phyloP scores from a whole-genome alignment of 2,888 invertebrate genomes.

The Cryptus armator region DNA sequence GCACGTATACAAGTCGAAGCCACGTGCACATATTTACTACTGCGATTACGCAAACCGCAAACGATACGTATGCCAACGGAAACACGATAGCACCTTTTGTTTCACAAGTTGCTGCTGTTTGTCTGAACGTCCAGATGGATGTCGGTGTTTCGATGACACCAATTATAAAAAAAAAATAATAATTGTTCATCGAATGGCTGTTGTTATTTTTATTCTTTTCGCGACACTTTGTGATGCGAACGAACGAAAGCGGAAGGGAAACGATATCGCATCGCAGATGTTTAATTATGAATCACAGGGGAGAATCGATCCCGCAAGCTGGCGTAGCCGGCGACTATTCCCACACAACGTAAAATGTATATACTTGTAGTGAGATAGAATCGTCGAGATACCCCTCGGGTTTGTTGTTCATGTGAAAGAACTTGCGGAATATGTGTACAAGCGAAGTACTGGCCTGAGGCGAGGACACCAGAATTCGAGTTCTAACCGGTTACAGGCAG shows the following conservation, averaged over 20 bases:
- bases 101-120: constrained; percentile 17
- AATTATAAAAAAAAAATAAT: neutral
- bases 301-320: constrained; percentile 16
- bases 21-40: constrained; percentile 35
- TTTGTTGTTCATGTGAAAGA: constrained; percentile 44
- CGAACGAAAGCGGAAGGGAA: constrained; percentile 15
- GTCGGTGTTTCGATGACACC: neutral
- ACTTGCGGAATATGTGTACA: constrained; percentile 38
- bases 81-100: constrained; percentile 46
- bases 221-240: neutral
- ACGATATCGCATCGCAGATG: constrained; percentile 8
- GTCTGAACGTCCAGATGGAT: neutral
- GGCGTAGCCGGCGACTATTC: constrained; percentile 3
- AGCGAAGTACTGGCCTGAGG: constrained; percentile 3
- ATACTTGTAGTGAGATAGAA: neutral
- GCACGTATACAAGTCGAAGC: constrained; percentile 16
- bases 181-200: neutral
- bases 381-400: neutral
- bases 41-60: constrained; percentile 50
- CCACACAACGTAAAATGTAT: neutral
- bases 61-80: constrained; percentile 21
- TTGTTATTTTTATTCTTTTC: neutral
- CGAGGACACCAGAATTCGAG: constrained; percentile 43
- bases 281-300: constrained; percentile 37
- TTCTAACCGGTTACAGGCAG: constrained; percentile 56